Base-by-base conservation (phyloP, 2,113 vertebrate species). In the Chloropsis cyanopogon region DNA sequence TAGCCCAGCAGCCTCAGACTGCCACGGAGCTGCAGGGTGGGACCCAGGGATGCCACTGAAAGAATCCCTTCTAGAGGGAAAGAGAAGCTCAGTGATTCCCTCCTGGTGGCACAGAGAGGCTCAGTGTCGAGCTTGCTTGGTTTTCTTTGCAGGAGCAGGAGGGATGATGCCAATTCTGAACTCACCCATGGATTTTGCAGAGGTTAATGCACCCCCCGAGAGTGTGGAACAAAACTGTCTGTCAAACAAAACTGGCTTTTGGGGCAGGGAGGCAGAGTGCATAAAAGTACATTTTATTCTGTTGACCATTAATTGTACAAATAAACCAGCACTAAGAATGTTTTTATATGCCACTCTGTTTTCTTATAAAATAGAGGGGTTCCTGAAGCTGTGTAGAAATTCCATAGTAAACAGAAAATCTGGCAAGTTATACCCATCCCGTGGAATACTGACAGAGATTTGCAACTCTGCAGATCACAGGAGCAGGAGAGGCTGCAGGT, bases 71-170 rank as follows among this genome's bases (percentile, higher is more conserved):
- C 85, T 87, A 86, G 71, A 76, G 83, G 95, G 94, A 91, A 93
- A 95, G 87, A 96, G 86, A 84, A 88, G 95, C 97, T 97, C 96
- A 96, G 96, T 98, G 98, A 93, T 91, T 95, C 96, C 95, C 96
- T 97, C 97, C 79, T 86, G 87, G 61, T 76, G 83, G 95, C 91
- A 93, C 95, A 94, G 90, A 96, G 78, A 94, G 87, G 95, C 97
- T 97, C 96, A 95, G 97, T 98, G 98, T 97, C 98, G 98, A 97
- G 97, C 97, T 97, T 3, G 9, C 53, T 88, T 12, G 72, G 11
- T 73, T 94, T 97, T 91, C 97, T 69, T 97, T 97, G 97, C 97
- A 96, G 97, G 98, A 97, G 98, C 97, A 98, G 98, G 97, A 97
- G 91, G 52, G 95, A 92, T 97, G 94, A 96, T 97, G 96, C 98